Conservation (phyloP, 2,888 invertebrate species). For the Escarpia spicata region DNA sequence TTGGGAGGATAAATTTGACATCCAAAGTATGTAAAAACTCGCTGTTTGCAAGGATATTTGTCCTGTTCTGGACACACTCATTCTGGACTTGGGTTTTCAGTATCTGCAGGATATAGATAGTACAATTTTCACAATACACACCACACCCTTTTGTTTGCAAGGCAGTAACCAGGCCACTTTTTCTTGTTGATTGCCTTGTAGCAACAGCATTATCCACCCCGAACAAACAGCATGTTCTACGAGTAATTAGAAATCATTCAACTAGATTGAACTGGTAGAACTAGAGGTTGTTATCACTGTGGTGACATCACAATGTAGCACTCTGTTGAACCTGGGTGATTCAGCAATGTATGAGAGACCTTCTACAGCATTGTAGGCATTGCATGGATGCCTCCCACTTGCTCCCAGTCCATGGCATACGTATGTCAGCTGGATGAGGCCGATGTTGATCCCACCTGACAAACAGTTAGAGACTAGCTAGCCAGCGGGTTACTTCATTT, state of each 20-base stretch:
- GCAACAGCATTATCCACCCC: neutral
- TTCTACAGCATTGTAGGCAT: neutral
- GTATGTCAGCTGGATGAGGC: neutral
- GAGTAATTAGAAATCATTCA: neutral
- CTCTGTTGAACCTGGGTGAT: neutral
- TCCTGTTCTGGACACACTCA: neutral
- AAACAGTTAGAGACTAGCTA: neutral
- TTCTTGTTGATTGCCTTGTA: neutral
- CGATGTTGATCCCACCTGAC: neutral
- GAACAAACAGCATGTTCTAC: conserved; percentile 3
- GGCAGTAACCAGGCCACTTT: conserved; percentile 2
- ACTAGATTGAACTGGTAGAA: neutral
- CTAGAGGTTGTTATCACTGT: neutral
- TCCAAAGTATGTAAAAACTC: neutral
- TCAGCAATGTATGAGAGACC: neutral
- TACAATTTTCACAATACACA: neutral
- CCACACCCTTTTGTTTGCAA: neutral
- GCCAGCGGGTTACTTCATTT: neutral
- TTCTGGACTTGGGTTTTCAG: neutral
- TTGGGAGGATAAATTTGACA: neutral
- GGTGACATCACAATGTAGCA: neutral
- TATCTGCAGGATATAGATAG: neutral
- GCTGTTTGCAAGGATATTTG: neutral
- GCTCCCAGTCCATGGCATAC: neutral
- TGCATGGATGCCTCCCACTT: neutral